Evolutionary conservation across 1,140 invertebrate genomes (phyloP).

Genomic region (Brachionus calyciflorus): DNA sequence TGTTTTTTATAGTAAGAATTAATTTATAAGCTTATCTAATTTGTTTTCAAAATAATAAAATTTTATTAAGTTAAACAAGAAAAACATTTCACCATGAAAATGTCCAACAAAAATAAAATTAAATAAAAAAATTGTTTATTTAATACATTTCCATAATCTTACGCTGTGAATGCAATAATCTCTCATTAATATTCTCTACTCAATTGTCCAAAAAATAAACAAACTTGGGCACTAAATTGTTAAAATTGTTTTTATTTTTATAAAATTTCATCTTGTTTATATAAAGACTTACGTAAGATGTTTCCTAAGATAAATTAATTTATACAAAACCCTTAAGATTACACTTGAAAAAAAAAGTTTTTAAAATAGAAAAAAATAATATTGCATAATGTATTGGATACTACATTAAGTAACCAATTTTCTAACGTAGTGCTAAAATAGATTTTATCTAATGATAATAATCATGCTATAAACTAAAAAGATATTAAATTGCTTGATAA

Average conservation of each 20-base stretch:
- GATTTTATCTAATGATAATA: conserved; percentile 20
- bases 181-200: no score
- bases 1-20: no score
- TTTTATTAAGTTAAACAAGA: not conserved
- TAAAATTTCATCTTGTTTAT: conserved; percentile 20
- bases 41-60: conserved; percentile 26
- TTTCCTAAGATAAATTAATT: not conserved
- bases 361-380: no score
- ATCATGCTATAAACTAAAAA: conserved; percentile 30
- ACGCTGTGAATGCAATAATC: no score
- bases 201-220: no score
- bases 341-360: no score
- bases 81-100: not conserved
- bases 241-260: not conserved
- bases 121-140: conserved; percentile 20
- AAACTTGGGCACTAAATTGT: conserved; percentile 27
- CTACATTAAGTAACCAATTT: conserved; percentile 23
- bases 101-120: no score
- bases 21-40: conserved; percentile 39
- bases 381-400: no score
- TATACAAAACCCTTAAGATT: no score
- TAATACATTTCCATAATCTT: conserved; percentile 1
- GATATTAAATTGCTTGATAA: conserved; percentile 42
- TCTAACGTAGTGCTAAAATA: conserved; percentile 7
- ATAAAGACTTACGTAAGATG: conserved; percentile 2